phyloP scores from a whole-genome alignment of 1,140 invertebrate genomes.

The Calliopsis andreniformis region DNA sequence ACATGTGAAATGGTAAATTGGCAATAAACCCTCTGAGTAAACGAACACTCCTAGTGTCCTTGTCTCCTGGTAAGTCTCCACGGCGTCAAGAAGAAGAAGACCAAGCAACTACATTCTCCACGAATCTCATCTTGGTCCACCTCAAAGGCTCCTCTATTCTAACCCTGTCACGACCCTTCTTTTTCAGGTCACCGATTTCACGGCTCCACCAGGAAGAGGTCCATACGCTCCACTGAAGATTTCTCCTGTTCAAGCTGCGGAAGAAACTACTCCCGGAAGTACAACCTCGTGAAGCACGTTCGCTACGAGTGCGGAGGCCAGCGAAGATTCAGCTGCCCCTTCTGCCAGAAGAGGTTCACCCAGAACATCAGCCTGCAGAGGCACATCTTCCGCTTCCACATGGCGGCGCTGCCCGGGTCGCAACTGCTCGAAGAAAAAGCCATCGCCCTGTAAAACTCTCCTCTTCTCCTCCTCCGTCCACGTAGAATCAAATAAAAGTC shows the following conservation, averaged over 20 bases:
- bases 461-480: neutral
- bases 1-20: neutral
- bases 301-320: constrained; percentile 82
- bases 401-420: constrained; percentile 38
- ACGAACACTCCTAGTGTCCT: neutral
- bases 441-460: neutral
- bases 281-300: constrained; percentile 79
- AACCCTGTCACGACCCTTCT: constrained; percentile 32
- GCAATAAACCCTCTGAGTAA: constrained; percentile 10
- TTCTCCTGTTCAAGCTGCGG: constrained; percentile 77
- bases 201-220: neutral
- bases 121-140: too few relatives aligned
- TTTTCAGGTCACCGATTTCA: constrained; percentile 45
- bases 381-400: constrained; percentile 68
- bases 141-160: constrained; percentile 9
- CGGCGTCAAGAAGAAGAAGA: constrained; percentile 6
- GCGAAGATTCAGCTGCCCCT: constrained; percentile 77
- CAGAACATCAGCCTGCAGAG: constrained; percentile 77
- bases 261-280: constrained; percentile 79
- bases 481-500: constrained; percentile 35
- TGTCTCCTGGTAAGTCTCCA: neutral
- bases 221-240: constrained; percentile 21
- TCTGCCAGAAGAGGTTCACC: constrained; percentile 79
- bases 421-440: neutral
- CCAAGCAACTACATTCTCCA: too few relatives aligned